Evolutionary conservation across 2,797 vertebrate species (phyloP).

Genomic region (Muscicapa comitata): DNA sequence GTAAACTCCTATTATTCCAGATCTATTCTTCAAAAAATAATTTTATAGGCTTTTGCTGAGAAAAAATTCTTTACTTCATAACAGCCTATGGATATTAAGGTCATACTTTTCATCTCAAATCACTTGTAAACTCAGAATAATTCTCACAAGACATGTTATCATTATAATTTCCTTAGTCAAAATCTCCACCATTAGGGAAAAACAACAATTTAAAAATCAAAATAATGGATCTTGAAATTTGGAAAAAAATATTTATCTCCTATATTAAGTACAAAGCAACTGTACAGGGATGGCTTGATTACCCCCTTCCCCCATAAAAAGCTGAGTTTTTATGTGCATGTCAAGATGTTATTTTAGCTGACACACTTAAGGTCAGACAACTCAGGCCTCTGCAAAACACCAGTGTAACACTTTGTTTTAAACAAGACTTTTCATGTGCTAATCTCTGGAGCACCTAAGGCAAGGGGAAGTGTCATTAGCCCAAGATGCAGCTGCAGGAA

Average conservation of each 20-base stretch:
- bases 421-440: slow-evolving; percentile 7
- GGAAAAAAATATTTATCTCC: not conserved
- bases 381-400: not conserved
- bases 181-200: not conserved
- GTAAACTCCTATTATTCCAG: not conserved
- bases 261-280: not conserved
- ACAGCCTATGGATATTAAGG: not conserved
- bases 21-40: not conserved
- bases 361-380: not conserved
- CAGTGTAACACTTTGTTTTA: not conserved
- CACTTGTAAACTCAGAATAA: not conserved
- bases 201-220: not conserved
- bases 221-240: not conserved
- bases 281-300: not conserved
- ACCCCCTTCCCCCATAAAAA: not conserved
- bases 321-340: not conserved
- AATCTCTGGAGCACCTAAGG: not conserved
- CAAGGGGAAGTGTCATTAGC: not conserved
- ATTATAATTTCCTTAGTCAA: not conserved
- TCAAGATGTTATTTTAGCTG: not conserved
- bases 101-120: not conserved
- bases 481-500: not conserved
- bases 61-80: not conserved
- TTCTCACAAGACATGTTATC: not conserved
- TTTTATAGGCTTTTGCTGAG: not conserved